Evolutionary conservation across 2,888 invertebrate species (phyloP).

Genomic region (Microplitis manilae): DNA sequence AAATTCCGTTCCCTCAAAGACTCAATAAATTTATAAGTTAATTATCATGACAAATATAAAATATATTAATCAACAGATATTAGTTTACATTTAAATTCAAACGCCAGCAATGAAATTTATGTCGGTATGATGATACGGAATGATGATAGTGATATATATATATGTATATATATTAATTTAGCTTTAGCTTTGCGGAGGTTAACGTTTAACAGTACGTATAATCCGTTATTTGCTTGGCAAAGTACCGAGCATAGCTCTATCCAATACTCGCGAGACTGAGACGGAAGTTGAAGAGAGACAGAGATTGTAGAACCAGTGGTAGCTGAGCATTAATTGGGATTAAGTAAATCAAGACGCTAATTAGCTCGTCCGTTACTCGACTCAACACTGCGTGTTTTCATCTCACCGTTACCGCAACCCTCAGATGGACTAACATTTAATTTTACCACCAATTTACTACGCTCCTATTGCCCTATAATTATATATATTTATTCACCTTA

Average conservation of each 20-base stretch:
- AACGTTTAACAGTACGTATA: slow-evolving; percentile 66
- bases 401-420: slow-evolving; percentile 51
- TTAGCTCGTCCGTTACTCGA: slow-evolving; percentile 65
- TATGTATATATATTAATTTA: slow-evolving; percentile 25
- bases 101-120: not conserved
- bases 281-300: slow-evolving; percentile 28
- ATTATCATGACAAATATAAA: not conserved
- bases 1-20: not conserved
- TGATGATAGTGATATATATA: slow-evolving; percentile 30
- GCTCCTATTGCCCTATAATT: slow-evolving; percentile 44
- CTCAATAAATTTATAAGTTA: not conserved
- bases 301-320: slow-evolving; percentile 49
- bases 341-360: slow-evolving; percentile 73
- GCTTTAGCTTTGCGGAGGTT: slow-evolving; percentile 48
- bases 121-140: not conserved
- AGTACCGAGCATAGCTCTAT: slow-evolving; percentile 54
- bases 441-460: slow-evolving; percentile 59
- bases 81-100: not conserved
- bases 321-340: slow-evolving; percentile 70
- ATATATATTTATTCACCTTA: slow-evolving; percentile 43
- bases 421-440: slow-evolving; percentile 51
- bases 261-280: slow-evolving; percentile 50
- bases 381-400: slow-evolving; percentile 49
- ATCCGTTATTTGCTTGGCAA: slow-evolving; percentile 67
- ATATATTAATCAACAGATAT: not conserved